Evolutionary conservation across 37 sponge, comb jelly and placozoan genomes (phyloP), one percentile per base, ranked within the genome.

Genomic region (Aplysina aerophoba): DNA sequence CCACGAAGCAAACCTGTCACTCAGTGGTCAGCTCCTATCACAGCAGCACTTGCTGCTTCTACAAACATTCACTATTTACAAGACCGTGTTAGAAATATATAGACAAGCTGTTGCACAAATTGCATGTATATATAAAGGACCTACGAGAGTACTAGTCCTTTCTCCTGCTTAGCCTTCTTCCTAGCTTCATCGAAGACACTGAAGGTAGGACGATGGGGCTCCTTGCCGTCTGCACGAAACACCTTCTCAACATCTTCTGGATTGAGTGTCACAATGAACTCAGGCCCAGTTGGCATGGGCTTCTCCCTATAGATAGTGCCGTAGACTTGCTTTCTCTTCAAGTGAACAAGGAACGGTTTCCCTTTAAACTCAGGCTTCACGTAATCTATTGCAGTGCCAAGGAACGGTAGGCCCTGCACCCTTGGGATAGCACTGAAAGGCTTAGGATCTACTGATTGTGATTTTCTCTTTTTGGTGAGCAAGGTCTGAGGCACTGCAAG

Each of bases 161-260:
- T 36, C 53, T 75, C 54, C 54, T 75, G 78, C 53, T 75, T 75
- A 15, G 78, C 78, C 20, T 50, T 50, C 78, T 75, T 75, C 25
- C 78, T 36, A 12, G 78, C 78, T 75, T 75, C 78, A 25, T 75
- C 78, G 41, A 75, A 75, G 14, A 75, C 53, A 75, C 78, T 75
- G 25, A 75, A 75, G n/a, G 78, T 75, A 16, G 84, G 89, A 55
- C 89, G 20, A 21, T 64, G 77, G 8, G 90, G 90, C 53, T 57
- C 85, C 64, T 81, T 81, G 4, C 86, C 86, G 5, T 89, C 90
- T 30, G 82, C 86, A 30, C 91, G 65, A 84, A 87, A 91, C 54
- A 84, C 85, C 34, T 27, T 80, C 57, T 91, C 88, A 15, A 83
- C 65, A 79, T 91, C 91, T 56, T 77, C 30, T 34, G 91, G 88